Conservation (phyloP, 2,113 vertebrate species). For the Megatriorchis doriae region DNA sequence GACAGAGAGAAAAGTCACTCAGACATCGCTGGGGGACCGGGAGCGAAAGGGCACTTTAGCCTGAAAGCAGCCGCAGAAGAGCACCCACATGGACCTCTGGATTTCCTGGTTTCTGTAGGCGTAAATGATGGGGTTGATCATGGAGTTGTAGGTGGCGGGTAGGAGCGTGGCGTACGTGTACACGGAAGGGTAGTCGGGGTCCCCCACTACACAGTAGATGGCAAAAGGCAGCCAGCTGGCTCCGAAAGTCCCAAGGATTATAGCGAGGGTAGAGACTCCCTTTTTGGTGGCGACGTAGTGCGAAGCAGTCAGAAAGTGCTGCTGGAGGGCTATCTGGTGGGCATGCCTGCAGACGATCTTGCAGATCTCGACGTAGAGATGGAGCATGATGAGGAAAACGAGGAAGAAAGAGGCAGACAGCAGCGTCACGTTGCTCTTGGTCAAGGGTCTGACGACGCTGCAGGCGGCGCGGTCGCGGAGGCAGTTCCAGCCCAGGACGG, state of each 20-base stretch:
- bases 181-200: slow-evolving; percentile 84
- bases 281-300: slow-evolving; percentile 94
- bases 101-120: slow-evolving; percentile 96
- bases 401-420: slow-evolving; percentile 87
- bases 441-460: slow-evolving; percentile 91
- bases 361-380: slow-evolving; percentile 94
- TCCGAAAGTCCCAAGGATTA: slow-evolving; percentile 94
- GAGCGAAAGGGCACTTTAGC: slow-evolving; percentile 87
- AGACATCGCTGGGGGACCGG: slow-evolving; percentile 94
- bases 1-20: slow-evolving; percentile 55
- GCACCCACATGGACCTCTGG: slow-evolving; percentile 90
- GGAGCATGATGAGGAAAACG: slow-evolving; percentile 91
- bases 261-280: slow-evolving; percentile 91
- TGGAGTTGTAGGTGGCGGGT: slow-evolving; percentile 97
- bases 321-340: slow-evolving; percentile 98
- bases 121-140: slow-evolving; percentile 99
- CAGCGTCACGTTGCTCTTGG: slow-evolving; percentile 87
- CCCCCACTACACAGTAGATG: slow-evolving; percentile 93
- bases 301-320: slow-evolving; percentile 91
- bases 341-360: slow-evolving; percentile 95
- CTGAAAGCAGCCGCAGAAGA: slow-evolving; percentile 93
- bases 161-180: slow-evolving; percentile 95
- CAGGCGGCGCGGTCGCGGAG: slow-evolving; percentile 80
- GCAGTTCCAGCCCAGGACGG: slow-evolving; percentile 96
- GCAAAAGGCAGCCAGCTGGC: slow-evolving; percentile 98